Conservation (phyloP, 2,113 vertebrate species). For the Mormoops blainvillei region DNA sequence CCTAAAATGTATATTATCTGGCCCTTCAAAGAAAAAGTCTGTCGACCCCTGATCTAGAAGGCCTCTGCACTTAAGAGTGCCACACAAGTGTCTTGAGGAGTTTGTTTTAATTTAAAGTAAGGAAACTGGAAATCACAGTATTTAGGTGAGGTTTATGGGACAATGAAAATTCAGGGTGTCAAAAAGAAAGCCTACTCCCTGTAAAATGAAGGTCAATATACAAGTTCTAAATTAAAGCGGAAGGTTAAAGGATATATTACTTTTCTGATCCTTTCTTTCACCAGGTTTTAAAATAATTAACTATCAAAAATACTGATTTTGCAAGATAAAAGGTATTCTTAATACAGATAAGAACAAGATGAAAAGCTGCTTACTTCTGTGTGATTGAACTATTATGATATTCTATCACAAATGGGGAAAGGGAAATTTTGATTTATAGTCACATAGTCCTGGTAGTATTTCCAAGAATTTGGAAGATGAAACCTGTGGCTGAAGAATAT, state of each 20-base stretch:
- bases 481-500: not conserved
- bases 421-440: not conserved
- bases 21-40: not conserved
- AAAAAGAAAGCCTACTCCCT: not conserved
- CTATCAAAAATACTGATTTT: not conserved
- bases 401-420: not conserved
- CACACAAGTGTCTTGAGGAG: not conserved
- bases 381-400: not conserved
- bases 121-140: not conserved
- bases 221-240: not conserved
- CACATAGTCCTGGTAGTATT: not conserved
- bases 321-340: not conserved
- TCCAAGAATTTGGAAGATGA: not conserved
- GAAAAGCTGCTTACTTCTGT: not conserved
- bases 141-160: not conserved
- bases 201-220: not conserved
- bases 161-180: not conserved
- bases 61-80: not conserved
- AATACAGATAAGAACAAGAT: not conserved
- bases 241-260: not conserved
- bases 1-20: not conserved
- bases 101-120: not conserved
- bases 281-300: not conserved
- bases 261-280: not conserved
- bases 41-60: not conserved